Base-by-base conservation (phyloP, 30 jellyfish, hydroid and myxozoan species). In the Mastigias papua region DNA sequence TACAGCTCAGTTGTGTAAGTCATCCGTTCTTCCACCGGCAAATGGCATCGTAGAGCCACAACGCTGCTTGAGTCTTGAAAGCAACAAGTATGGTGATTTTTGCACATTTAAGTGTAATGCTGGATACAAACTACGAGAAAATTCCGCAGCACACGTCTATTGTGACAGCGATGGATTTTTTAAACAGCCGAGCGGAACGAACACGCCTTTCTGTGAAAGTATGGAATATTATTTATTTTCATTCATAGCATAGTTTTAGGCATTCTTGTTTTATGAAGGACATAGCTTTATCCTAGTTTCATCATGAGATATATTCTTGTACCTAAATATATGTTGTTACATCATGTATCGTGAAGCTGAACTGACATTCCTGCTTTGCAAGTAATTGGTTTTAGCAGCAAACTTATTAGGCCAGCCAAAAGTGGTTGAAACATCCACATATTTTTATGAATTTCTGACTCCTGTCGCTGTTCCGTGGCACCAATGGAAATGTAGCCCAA, bases 91-190 rank as follows among this genome's bases (percentile, higher is more conserved):
- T 50, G 78, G 86, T 1, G 92, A 88, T 35, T 82, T 22, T n/a
- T 92, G 98, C 58, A 51, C 37, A 20, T 92, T 58, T 88, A 68
- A 80, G 34, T 92, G 98, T 84, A 79, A 92, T 32, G 78, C 76
- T 27, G 98, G 98, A 23, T 92, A 85, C 80, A 48, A 78, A 25
- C 94, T 87, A 16, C 20, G 71, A 22, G 33, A 35, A 19, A 34
- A 32, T 15, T 86, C 98, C 16, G 93, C 91, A 15, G n/a, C 73
- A 17, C 63, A 27, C 34, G 96, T 92, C 27, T 79, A 30, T 63
- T 92, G 98, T 68, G 90, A 62, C 35, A 46, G 68, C 20, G 84
- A 80, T 79, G 96, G 96, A 6, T 63, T 48, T 33, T 92, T 88
- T 89, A 33, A 51, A 32, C 34, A 13, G 58, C 68, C 80, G 0